These are phyloP conservation scores for Hyperoplus lanceolatus DNA, from an alignment of 2,797 vertebrate genomes.

Conservation along the genomic window DNA sequence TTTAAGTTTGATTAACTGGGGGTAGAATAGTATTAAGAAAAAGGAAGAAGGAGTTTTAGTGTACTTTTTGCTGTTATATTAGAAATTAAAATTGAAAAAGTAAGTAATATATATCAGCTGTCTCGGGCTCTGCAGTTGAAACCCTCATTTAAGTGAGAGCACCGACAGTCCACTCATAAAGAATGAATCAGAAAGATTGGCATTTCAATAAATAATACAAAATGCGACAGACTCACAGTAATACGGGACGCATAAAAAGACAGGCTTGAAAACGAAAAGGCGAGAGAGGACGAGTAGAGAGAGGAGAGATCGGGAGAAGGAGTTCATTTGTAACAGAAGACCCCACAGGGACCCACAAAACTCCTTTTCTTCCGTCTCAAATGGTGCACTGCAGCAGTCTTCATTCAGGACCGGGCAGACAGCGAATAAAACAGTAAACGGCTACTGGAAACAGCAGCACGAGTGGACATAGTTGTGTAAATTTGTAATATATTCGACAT, in stretches of 20 bases:
- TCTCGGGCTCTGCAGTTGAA: not conserved
- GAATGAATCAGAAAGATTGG: constrained; percentile 20
- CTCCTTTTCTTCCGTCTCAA: constrained; percentile 66
- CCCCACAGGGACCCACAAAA: constrained; percentile 70
- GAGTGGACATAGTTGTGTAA: too few species aligned
- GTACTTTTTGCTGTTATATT: constrained; percentile 2
- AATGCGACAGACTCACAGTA: constrained; percentile 12
- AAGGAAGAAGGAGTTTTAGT: constrained; percentile 10
- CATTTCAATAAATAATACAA: constrained; percentile 37
- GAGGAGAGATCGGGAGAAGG: constrained; percentile 34
- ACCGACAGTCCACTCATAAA: constrained; percentile 29
- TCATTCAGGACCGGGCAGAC: constrained; percentile 40
- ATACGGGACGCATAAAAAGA: constrained; percentile 30
- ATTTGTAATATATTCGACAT: too few species aligned
- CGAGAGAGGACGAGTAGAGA: constrained; percentile 13
- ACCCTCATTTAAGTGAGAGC: constrained; percentile 30
- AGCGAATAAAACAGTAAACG: constrained; percentile 39
- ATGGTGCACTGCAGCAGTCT: constrained; percentile 79
- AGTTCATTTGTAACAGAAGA: constrained; percentile 69
- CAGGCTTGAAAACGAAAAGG: constrained; percentile 17
- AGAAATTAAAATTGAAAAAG: constrained; percentile 30
- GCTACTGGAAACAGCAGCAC: not conserved
- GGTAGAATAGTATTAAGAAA: not conserved
- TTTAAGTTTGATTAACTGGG: too few species aligned
- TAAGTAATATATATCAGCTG: constrained; percentile 23